phyloP scores from a whole-genome alignment of 2,888 invertebrate species.

The Hofmannophila pseudospretella region DNA sequence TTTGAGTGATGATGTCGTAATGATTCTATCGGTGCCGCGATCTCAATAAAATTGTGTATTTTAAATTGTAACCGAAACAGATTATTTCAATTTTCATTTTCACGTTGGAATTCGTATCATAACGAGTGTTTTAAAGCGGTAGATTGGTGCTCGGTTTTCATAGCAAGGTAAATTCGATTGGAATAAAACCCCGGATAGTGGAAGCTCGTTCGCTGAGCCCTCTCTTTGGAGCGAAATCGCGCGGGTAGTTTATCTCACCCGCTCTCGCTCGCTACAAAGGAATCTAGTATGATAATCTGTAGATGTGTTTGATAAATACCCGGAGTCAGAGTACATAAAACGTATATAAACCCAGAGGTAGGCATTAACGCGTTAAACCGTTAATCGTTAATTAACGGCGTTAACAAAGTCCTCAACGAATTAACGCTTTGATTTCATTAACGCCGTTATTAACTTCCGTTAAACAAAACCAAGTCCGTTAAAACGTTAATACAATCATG shows the following conservation, averaged over 20 bases:
- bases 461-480: too few relatives aligned
- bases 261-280: slow-evolving; percentile 50
- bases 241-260: slow-evolving; percentile 68
- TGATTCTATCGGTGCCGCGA: too few relatives aligned
- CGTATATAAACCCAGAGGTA: too few relatives aligned
- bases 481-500: too few relatives aligned
- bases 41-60: neutral
- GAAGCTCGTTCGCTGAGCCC: slow-evolving; percentile 57
- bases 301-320: slow-evolving; percentile 45
- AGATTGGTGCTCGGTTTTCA: slow-evolving; percentile 32
- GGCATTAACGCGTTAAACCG: too few relatives aligned
- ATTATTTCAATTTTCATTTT: neutral
- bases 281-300: slow-evolving; percentile 62
- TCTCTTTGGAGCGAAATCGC: slow-evolving; percentile 71
- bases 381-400: too few relatives aligned
- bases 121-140: slow-evolving; percentile 1
- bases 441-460: too few relatives aligned
- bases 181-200: slow-evolving; percentile 60
- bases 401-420: too few relatives aligned
- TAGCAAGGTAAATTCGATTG: slow-evolving; percentile 61
- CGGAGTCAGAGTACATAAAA: too few relatives aligned
- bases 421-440: too few relatives aligned
- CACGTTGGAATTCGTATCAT: too few relatives aligned
- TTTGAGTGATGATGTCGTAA: slow-evolving; percentile 31
- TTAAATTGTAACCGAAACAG: neutral